Evolutionary conservation across 2,888 invertebrate genomes (phyloP).

Genomic region (Apodemia hepburni): DNA sequence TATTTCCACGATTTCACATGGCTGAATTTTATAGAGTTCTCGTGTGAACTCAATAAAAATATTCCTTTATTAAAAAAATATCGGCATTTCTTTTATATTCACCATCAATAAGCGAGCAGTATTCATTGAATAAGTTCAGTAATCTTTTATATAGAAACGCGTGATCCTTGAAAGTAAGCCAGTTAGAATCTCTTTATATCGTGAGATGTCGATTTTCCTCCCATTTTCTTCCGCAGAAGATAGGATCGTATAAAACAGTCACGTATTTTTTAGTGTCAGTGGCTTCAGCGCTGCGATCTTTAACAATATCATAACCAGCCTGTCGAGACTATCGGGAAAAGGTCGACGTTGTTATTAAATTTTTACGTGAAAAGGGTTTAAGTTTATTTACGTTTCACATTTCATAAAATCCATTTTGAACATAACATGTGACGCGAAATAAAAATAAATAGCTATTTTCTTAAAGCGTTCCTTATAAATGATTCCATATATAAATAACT

Average conservation of each 20-base stretch:
- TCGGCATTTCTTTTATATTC: conserved; percentile 7
- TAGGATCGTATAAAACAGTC: conserved; percentile 62
- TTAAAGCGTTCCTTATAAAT: too few species aligned
- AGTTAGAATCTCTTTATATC: conserved; percentile 33
- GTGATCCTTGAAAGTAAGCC: conserved; percentile 30
- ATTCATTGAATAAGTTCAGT: conserved; percentile 27
- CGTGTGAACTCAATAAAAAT: conserved; percentile 13
- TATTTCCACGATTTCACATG: conserved; percentile 11
- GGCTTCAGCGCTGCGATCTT: conserved; percentile 45
- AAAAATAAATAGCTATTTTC: neutral
- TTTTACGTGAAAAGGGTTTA: conserved; percentile 34
- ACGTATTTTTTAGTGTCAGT: conserved; percentile 65
- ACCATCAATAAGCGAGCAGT: conserved; percentile 18
- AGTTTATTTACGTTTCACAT: conserved; percentile 19
- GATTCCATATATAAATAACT: too few species aligned
- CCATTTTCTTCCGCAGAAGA: conserved; percentile 56
- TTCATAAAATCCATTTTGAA: conserved; percentile 10
- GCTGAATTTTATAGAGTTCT: conserved; percentile 8
- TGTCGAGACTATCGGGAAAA: conserved; percentile 48
- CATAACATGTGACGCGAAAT: conserved; percentile 1
- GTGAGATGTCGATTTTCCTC: conserved; percentile 58
- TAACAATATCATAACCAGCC: conserved; percentile 70
- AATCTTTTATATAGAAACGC: conserved; percentile 27
- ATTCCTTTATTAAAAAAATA: conserved; percentile 18
- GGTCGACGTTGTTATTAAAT: conserved; percentile 43